Conservation (phyloP, 1,140 invertebrate species). For the Drosophila bifasciata region DNA sequence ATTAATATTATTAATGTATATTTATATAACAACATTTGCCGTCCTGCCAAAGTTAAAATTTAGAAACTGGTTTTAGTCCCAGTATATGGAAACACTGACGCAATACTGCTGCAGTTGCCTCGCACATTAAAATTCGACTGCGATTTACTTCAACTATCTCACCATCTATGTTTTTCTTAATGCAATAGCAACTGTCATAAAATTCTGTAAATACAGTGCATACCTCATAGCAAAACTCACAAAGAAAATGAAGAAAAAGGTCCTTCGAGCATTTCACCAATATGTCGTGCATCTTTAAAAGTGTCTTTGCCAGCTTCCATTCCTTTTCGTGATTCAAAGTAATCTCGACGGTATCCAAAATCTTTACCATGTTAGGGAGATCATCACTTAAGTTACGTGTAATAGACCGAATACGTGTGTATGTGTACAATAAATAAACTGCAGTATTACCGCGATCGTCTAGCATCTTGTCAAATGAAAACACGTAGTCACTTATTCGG, state of each 20-base stretch:
- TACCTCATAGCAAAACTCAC: conserved; percentile 98
- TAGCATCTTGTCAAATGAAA: conserved; percentile 99
- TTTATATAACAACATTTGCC: too few relatives aligned
- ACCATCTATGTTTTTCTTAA: conserved; percentile 93
- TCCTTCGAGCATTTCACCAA: conserved; percentile 93
- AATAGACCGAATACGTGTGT: conserved; percentile 97
- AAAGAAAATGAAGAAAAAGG: conserved; percentile 94
- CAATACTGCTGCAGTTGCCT: conserved; percentile 95
- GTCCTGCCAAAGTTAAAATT: conserved; percentile 88
- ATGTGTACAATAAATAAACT: conserved; percentile 98
- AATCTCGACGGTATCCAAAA: conserved; percentile 72
- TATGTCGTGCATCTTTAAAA: conserved; percentile 94
- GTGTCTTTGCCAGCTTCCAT: conserved; percentile 96
- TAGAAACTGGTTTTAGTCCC: conserved; percentile 95
- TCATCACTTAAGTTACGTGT: conserved; percentile 90
- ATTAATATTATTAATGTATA: too few relatives aligned
- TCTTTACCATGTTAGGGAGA: conserved; percentile 85
- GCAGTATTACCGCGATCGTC: conserved; percentile 99
- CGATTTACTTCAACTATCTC: conserved; percentile 94
- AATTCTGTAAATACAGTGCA: conserved; percentile 97
- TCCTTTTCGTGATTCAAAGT: conserved; percentile 95
- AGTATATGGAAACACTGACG: conserved; percentile 94
- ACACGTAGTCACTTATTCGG: conserved; percentile 97
- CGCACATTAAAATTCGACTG: conserved; percentile 94
- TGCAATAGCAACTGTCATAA: conserved; percentile 98